A percentile compares a stretch with the other conserved stretches of the same genome.
Evolutionary conservation across 2,888 invertebrate species (phyloP).

Genomic region (Ochlodes sylvanus): DNA sequence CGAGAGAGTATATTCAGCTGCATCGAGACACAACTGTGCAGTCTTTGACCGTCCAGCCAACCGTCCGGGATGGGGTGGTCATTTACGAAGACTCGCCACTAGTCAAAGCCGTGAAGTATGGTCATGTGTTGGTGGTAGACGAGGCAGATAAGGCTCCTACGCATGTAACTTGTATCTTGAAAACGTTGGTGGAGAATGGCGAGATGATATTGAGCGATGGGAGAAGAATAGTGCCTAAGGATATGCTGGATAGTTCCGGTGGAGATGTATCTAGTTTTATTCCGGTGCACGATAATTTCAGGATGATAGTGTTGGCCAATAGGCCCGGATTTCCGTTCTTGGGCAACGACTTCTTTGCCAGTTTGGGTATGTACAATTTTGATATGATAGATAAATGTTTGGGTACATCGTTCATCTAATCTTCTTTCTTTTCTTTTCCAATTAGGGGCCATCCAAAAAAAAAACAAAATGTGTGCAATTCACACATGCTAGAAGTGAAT

Average conservation of each 20-base stretch:
- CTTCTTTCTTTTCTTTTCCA: too few species aligned
- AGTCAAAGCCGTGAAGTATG: slow-evolving; percentile 95
- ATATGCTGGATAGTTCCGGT: slow-evolving; percentile 72
- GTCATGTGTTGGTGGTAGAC: slow-evolving; percentile 96
- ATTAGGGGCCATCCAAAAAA: too few species aligned
- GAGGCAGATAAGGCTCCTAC: slow-evolving; percentile 99
- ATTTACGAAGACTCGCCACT: slow-evolving; percentile 97
- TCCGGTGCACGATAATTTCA: slow-evolving; percentile 95
- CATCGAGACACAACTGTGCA: slow-evolving; percentile 98
- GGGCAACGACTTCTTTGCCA: slow-evolving; percentile 97
- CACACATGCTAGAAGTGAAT: too few species aligned
- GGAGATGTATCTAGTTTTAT: slow-evolving; percentile 85
- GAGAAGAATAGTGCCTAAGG: slow-evolving; percentile 90
- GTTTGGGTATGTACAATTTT: slow-evolving; percentile 85
- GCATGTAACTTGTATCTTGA: slow-evolving; percentile 97
- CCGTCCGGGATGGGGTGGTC: slow-evolving; percentile 94
- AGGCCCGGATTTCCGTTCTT: slow-evolving; percentile 99
- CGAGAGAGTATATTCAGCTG: slow-evolving; percentile 97
- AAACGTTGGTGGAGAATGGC: slow-evolving; percentile 97
- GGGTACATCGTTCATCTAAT: too few species aligned
- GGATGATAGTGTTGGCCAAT: slow-evolving; percentile 97
- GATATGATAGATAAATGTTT: too few species aligned
- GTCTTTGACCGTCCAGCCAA: slow-evolving; percentile 96
- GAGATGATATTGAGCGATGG: slow-evolving; percentile 98
- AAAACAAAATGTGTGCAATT: too few species aligned